phyloP scores from a whole-genome alignment of 2,888 invertebrate genomes.

The Cynaeus angustus region DNA sequence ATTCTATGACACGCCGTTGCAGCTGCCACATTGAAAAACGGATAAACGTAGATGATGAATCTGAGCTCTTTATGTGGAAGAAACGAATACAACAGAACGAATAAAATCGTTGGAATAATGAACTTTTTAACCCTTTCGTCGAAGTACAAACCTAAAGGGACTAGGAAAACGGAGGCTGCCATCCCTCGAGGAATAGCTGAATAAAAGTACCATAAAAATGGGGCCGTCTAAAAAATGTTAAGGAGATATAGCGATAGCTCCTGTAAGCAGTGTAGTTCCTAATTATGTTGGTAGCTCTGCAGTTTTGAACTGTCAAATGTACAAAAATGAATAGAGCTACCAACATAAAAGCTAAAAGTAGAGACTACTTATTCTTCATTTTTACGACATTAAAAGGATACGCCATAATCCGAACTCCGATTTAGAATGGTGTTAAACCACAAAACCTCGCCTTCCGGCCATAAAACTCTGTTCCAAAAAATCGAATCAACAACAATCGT shows the following conservation, averaged over 20 bases:
- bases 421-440: conserved; percentile 97
- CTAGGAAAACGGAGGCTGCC: conserved; percentile 84
- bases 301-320: too few species aligned
- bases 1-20: conserved; percentile 91
- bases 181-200: conserved; percentile 96
- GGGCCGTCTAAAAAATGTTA: conserved; percentile 81
- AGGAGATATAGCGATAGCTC: too few species aligned
- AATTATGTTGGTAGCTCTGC: too few species aligned
- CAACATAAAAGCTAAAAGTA: too few species aligned
- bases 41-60: conserved; percentile 98
- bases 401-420: conserved; percentile 97
- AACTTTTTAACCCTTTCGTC: conserved; percentile 83
- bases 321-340: too few species aligned
- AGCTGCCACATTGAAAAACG: conserved; percentile 91
- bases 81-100: conserved; percentile 93
- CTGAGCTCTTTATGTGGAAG: conserved; percentile 98
- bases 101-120: conserved; percentile 82
- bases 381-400: conserved; percentile 28
- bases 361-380: too few species aligned
- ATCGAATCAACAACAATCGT: conserved; percentile 91
- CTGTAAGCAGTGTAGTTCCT: too few species aligned
- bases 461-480: conserved; percentile 92
- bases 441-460: conserved; percentile 99
- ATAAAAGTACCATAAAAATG: conserved; percentile 98
- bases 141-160: conserved; percentile 84